Percentiles rank a stretch among this genome's conserved stretches.
phyloP scores from a whole-genome alignment of 2,797 vertebrate species.

The Lagodon rhomboides region DNA sequence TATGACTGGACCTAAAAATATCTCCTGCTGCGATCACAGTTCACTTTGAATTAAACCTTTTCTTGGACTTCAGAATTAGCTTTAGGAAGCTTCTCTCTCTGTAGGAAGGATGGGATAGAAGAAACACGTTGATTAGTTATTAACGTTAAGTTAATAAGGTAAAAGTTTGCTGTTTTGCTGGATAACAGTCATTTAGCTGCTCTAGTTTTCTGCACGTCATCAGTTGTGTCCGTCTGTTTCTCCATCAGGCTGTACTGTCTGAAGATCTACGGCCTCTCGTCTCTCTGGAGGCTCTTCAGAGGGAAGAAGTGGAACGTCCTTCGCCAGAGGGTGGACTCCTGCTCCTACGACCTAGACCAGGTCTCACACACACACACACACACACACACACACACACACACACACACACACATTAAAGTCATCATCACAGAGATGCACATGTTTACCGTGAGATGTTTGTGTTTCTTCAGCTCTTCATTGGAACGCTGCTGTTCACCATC shows the following conservation, averaged over 20 bases:
- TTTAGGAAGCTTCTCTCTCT: not conserved
- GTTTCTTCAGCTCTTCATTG: slow-evolving; percentile 92
- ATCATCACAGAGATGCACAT: not conserved
- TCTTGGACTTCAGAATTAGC: not conserved
- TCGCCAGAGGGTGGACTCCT: slow-evolving; percentile 96
- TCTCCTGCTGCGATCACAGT: slow-evolving; percentile 21
- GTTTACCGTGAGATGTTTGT: slow-evolving; percentile 10
- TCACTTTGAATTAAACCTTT: not conserved
- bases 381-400: slow-evolving; percentile 11
- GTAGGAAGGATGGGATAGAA: not conserved
- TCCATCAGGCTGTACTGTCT: slow-evolving; percentile 92
- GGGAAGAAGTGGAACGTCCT: slow-evolving; percentile 99
- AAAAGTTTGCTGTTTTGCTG: no score
- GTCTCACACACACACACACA: slow-evolving; percentile 71
- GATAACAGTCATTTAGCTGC: not conserved
- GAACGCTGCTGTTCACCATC: slow-evolving; percentile 95
- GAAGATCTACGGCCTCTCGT: slow-evolving; percentile 94
- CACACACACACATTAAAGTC: not conserved
- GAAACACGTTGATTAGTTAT: no score
- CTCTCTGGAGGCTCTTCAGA: slow-evolving; percentile 97
- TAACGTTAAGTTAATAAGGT: no score
- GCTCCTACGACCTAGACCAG: slow-evolving; percentile 98
- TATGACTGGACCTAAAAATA: slow-evolving; percentile 44
- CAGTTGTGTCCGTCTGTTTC: slow-evolving; percentile 7
- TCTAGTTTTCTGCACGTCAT: not conserved